A percentile compares a stretch with the other conserved stretches of the same genome.
Conservation (phyloP, 2,888 invertebrate genomes). For the Phortica okadai region DNA sequence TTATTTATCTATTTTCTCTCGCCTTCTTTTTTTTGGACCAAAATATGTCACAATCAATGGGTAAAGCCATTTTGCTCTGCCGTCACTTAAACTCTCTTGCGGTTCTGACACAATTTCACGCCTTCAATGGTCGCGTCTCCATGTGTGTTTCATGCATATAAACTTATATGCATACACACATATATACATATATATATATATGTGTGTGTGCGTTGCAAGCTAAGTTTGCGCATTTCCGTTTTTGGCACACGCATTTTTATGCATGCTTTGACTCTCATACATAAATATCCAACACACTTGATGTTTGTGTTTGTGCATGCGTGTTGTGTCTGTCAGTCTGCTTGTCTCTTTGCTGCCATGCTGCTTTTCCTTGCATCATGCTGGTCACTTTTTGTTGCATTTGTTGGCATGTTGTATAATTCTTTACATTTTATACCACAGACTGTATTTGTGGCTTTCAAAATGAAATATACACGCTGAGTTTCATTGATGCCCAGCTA, state of each 20-base stretch:
- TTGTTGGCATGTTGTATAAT: not conserved
- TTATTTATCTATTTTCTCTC: not conserved
- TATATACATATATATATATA: not conserved
- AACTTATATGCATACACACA: not conserved
- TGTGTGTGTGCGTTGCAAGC: not conserved
- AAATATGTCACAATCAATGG: constrained; percentile 31
- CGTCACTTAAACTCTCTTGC: not conserved
- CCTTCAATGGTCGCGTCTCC: not conserved
- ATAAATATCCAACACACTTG: not conserved
- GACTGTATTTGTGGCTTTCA: not conserved
- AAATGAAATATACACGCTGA: not conserved
- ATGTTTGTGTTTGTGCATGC: not conserved
- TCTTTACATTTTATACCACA: not conserved
- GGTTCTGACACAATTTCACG: constrained; percentile 24
- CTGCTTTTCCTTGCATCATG: not conserved
- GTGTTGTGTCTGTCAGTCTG: not conserved
- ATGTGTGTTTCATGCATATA: not conserved
- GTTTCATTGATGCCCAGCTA: not conserved
- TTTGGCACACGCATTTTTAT: constrained; percentile 25
- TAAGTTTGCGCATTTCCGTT: not conserved
- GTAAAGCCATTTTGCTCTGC: not conserved
- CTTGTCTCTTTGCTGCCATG: not conserved
- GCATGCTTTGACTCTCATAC: not conserved
- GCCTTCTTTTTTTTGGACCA: not conserved
- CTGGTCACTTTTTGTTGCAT: not conserved